Conservation (phyloP, 1,140 invertebrate species). For the Philopotamus ludificatus region DNA sequence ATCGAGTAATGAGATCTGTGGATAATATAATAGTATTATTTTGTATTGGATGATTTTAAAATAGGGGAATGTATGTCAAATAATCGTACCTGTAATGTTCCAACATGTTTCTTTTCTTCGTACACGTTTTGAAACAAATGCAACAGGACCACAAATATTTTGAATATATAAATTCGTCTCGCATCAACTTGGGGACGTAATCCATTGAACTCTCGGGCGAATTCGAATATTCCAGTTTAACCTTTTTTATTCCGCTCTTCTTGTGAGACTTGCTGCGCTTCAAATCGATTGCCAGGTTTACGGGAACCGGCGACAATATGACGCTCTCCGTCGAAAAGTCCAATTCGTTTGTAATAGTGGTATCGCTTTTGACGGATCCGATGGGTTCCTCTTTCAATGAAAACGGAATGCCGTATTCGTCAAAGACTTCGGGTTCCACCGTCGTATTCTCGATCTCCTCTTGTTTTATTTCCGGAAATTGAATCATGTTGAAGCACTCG, state of each 20-base stretch:
- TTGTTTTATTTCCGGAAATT: constrained; percentile 25
- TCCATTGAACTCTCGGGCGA: background rate
- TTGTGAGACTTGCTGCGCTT: background rate
- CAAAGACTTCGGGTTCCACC: background rate
- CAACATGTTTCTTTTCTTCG: constrained; percentile 44
- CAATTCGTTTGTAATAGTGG: background rate
- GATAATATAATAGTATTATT: too few relatives aligned
- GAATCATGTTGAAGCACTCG: background rate
- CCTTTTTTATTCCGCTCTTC: background rate
- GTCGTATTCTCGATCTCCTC: constrained; percentile 13
- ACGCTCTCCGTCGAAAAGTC: background rate
- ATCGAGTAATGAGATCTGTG: too few relatives aligned
- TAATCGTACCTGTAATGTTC: constrained; percentile 50
- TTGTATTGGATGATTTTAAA: too few relatives aligned
- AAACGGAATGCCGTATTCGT: background rate
- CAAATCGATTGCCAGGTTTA: background rate
- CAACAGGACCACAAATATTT: constrained; percentile 46
- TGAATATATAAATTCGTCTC: background rate
- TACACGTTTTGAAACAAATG: constrained; percentile 48
- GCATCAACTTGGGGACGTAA: background rate
- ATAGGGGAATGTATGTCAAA: constrained; percentile 12
- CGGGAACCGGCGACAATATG: background rate
- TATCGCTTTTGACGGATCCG: background rate
- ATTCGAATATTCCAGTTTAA: background rate
- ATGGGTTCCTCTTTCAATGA: constrained; percentile 9